Evolutionary conservation across 2,888 invertebrate species (phyloP).

Genomic region (Deroplatys truncata): DNA sequence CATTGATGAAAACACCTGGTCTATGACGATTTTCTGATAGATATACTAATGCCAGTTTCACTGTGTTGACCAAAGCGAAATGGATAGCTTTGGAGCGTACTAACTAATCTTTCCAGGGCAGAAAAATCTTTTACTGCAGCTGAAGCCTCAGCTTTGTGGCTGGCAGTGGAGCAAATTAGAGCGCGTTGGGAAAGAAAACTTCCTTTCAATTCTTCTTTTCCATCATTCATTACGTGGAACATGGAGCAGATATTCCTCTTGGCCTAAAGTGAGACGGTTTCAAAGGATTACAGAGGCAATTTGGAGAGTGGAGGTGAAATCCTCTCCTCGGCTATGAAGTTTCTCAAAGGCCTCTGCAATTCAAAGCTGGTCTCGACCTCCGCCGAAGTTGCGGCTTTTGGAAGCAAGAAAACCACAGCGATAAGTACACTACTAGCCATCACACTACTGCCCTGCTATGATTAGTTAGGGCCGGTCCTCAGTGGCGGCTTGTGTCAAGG

Average conservation of each 20-base stretch:
- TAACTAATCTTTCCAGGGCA: neutral
- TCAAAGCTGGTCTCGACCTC: neutral
- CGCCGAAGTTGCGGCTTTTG: neutral
- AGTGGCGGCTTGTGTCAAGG: neutral
- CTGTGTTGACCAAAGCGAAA: neutral
- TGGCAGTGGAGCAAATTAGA: neutral
- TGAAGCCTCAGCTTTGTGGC: neutral
- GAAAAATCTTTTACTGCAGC: neutral
- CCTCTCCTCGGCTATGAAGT: neutral
- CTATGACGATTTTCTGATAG: too few species aligned
- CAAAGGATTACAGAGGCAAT: slow-evolving; percentile 8
- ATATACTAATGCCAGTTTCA: too few species aligned
- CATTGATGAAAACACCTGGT: too few species aligned
- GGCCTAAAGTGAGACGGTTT: neutral
- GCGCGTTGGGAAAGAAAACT: neutral
- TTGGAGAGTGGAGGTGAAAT: neutral
- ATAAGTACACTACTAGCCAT: neutral
- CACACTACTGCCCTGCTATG: neutral
- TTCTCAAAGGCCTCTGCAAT: neutral
- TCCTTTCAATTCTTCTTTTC: neutral
- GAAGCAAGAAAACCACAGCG: neutral
- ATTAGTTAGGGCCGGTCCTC: neutral
- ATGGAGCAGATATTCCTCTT: neutral
- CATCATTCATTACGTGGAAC: neutral
- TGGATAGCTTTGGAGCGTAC: neutral